Evolutionary conservation across 2,113 vertebrate species (phyloP).

Genomic region (Pristiophorus japonicus): DNA sequence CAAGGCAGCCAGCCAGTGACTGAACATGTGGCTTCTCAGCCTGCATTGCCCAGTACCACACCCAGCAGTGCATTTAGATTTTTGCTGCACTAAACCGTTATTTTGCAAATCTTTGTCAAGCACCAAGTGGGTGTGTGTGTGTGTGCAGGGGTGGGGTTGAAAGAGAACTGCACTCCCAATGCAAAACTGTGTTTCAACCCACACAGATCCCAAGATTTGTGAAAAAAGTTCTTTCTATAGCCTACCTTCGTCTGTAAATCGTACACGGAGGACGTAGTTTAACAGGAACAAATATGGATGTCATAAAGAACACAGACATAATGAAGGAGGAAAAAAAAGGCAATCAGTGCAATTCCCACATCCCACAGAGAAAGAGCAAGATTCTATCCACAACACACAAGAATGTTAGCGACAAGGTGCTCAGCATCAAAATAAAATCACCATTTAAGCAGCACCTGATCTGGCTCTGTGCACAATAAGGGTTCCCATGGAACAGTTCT

Average conservation of each 20-base stretch:
- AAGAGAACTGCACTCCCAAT: not conserved
- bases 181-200: not conserved
- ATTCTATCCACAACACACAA: not conserved
- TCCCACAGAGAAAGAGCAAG: not conserved
- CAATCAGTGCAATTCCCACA: slow-evolving; percentile 13
- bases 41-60: not conserved
- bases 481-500: not conserved
- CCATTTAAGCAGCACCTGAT: not conserved
- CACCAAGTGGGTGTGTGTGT: not conserved
- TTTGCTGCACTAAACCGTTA: not conserved
- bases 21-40: not conserved
- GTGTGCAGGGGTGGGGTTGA: not conserved
- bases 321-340: not conserved
- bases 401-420: not conserved
- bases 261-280: not conserved
- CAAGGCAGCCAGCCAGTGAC: not conserved
- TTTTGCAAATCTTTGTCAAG: not conserved
- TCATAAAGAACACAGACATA: not conserved
- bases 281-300: slow-evolving; percentile 32
- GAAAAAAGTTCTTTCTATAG: not conserved
- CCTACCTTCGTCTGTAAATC: slow-evolving; percentile 36
- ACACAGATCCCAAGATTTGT: not conserved
- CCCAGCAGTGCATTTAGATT: not conserved
- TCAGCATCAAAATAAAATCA: not conserved
- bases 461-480: not conserved